These are phyloP conservation scores for Zaprionus ghesquierei DNA, from an alignment of 1,140 invertebrate species.

Conservation along the genomic window DNA sequence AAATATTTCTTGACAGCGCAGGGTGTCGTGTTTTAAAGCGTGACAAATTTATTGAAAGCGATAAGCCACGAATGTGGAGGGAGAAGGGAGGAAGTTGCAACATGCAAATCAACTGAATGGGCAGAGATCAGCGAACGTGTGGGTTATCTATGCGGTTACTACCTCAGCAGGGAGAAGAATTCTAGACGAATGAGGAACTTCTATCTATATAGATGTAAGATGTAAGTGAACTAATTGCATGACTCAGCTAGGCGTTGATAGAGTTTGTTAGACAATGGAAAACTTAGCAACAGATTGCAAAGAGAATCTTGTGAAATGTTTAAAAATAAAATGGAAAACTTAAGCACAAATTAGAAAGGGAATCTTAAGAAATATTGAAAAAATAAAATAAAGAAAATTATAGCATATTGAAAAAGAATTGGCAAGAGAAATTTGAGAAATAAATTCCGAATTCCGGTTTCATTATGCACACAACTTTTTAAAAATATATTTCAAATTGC, in stretches of 20 bases:
- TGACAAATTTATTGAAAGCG: conserved; percentile 49
- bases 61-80: conserved; percentile 34
- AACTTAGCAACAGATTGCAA: neutral
- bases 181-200: neutral
- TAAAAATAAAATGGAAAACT: too few relatives aligned
- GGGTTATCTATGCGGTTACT: neutral
- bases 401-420: too few relatives aligned
- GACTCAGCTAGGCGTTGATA: neutral
- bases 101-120: conserved; percentile 27
- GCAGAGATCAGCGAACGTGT: neutral
- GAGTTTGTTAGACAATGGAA: neutral
- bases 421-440: too few relatives aligned
- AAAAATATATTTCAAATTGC: too few relatives aligned
- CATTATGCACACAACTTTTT: too few relatives aligned
- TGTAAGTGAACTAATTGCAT: neutral
- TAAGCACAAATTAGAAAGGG: too few relatives aligned
- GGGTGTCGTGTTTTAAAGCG: conserved; percentile 29
- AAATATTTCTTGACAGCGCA: conserved; percentile 38
- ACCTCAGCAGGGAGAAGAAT: neutral
- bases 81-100: conserved; percentile 25
- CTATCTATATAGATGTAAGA: neutral
- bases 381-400: too few relatives aligned
- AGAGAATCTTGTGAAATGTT: neutral
- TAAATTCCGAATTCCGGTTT: too few relatives aligned
- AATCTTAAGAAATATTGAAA: too few relatives aligned